Base-by-base conservation (phyloP, 2,113 vertebrate species). In the Entelurus aequoreus region DNA sequence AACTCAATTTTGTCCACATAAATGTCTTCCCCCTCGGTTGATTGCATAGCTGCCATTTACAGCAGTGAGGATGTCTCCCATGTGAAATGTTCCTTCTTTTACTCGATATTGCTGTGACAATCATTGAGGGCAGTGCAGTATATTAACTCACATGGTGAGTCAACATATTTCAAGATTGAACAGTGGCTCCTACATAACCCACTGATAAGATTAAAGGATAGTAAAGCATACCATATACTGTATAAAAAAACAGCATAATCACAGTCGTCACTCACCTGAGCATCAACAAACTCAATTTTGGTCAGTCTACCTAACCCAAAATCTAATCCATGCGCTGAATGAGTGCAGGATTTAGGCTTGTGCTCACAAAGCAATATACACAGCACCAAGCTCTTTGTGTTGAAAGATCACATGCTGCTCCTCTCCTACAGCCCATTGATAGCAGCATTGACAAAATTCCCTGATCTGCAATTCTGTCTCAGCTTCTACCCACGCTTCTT, bases 391-490 rank as follows among this genome's bases (percentile, higher is more conserved):
- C 52, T 62, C 62, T 42, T 60, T 65, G 38, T 59, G 64, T 75
- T 5, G 60, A 75, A 58, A 57, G 35, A 68, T 67, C 64, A 21
- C 21, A 56, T 28, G 48, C 49, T 65, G 9, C 51, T 46, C 15
- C 8, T 46, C 58, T 77, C 56, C 15, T 65, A 50, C 52, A 53
- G 60, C 67, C 57, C 65, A 74, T 71, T 60, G 53, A 68, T 62
- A 68, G 68, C 21, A 73, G 51, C 62, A 67, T 42, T 65, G 66
- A 72, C 62, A 72, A 11, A 73, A 63, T 53, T 21, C 52, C 44
- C 58, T 47, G 63, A 53, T 56, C 53, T 38, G 52, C 72, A 70
- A 67, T 72, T 54, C 68, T 28, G 68, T 71, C 48, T 74, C 35
- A 59, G 58, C 73, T 65, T 66, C 54, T 55, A 66, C 61, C 65